These are phyloP conservation scores for Cephalotes varians DNA, from an alignment of 2,888 invertebrate genomes.

Conservation along the genomic window DNA sequence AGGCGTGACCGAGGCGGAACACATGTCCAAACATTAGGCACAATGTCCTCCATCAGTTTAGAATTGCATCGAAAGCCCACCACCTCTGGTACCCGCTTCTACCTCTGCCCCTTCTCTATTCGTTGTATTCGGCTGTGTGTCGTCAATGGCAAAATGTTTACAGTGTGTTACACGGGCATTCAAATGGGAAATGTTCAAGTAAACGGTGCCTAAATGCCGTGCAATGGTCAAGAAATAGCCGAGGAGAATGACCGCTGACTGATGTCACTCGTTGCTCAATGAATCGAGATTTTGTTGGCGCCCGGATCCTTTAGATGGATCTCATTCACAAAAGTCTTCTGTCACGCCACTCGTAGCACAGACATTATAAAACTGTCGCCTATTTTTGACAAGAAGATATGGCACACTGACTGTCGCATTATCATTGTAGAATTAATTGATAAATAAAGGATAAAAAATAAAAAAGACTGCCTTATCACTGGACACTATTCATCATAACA, in stretches of 20 bases:
- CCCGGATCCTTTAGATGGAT: background rate
- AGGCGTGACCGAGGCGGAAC: constrained; percentile 85
- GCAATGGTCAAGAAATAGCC: constrained; percentile 79
- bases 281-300: constrained; percentile 27
- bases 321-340: constrained; percentile 38
- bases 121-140: constrained; percentile 51
- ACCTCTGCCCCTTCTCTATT: constrained; percentile 30
- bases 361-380: constrained; percentile 42
- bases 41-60: constrained; percentile 82
- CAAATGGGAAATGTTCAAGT: constrained; percentile 76
- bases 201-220: constrained; percentile 78
- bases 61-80: constrained; percentile 71
- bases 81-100: constrained; percentile 63
- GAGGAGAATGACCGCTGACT: constrained; percentile 69
- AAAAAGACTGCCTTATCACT: background rate
- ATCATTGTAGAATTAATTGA: background rate
- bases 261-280: constrained; percentile 35
- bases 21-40: constrained; percentile 85
- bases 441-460: background rate
- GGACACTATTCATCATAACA: background rate
- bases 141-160: constrained; percentile 82
- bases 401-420: background rate
- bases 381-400: background rate
- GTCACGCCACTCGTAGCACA: constrained; percentile 20
- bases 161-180: constrained; percentile 84